Evolutionary conservation across 2,113 vertebrate genomes (phyloP), one percentile per base, ranked within the genome.

Genomic region (Silurus glanis): DNA sequence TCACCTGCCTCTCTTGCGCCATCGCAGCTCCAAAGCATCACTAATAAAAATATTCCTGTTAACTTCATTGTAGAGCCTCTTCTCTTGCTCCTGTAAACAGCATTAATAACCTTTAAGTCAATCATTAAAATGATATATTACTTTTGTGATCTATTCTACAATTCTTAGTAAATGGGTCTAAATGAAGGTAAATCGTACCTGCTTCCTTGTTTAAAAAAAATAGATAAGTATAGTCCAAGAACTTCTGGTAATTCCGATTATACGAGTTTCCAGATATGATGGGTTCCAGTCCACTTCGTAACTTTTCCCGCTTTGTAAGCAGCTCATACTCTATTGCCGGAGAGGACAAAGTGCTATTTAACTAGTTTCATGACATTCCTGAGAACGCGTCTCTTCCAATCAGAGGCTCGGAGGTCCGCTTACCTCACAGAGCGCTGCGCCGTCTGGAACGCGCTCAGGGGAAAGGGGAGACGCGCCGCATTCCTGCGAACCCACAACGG

Each of bases 331-430:
- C 74, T 86, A 58, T 86, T 69, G 82, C 84, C 69, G 14, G 56
- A 84, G 88, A 25, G 90, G 92, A 93, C 94, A 93, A 91, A 93
- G 93, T 93, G 92, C 92, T 92, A 93, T 97, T 97, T 99, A 97
- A 98, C 96, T 96, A 94, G 92, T 94, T 95, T 93, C 94, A 91
- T 93, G 93, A 89, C 95, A 97, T 97, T 97, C 97, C 97, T 96
- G 91, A 94, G 94, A 91, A 87, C 91, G 79, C 84, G 82, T 81
- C 87, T 92, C 94, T 90, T 91, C 97, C 97, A 99, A 98, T 98
- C 95, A 93, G 91, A 91, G 85, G 89, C 92, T 83, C 91, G 89
- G 81, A 91, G 93, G 94, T 93, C 93, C 92, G 91, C 89, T 93
- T 91, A 92, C 92, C 88, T 91, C 89, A 92, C 92, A 88, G 89